Conservation (phyloP, 2,113 vertebrate genomes). For the Chrysochloris asiatica region DNA sequence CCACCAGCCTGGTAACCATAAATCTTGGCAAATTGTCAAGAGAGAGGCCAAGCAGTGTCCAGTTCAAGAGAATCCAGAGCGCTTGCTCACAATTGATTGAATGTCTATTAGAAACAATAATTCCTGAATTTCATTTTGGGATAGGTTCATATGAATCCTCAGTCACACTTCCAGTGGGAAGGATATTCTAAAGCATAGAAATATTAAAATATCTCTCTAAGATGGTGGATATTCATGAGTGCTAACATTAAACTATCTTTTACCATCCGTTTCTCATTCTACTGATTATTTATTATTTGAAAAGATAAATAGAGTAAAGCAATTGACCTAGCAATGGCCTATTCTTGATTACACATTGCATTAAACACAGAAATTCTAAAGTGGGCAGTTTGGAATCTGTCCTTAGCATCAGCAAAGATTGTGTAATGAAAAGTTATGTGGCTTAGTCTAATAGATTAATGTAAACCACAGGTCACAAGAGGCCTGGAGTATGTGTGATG, state of each 20-base stretch:
- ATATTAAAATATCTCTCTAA: conserved; percentile 66
- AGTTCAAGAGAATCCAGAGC: background rate
- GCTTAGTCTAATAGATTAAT: conserved; percentile 58
- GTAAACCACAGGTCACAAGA: conserved; percentile 68
- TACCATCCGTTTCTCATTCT: conserved; percentile 49
- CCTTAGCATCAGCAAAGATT: conserved; percentile 45
- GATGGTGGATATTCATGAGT: conserved; percentile 63
- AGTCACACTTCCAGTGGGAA: conserved; percentile 33
- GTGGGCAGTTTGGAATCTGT: conserved; percentile 59
- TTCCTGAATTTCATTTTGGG: conserved; percentile 39
- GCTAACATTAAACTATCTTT: conserved; percentile 63
- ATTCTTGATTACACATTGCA: conserved; percentile 67
- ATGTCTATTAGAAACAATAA: background rate
- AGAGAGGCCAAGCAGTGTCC: background rate
- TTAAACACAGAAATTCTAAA: conserved; percentile 68
- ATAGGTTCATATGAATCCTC: conserved; percentile 22
- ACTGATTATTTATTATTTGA: conserved; percentile 77
- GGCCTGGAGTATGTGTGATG: conserved; percentile 2
- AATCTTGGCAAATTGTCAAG: background rate
- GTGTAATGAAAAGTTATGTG: conserved; percentile 70
- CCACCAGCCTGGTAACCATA: background rate
- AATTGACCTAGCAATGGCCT: conserved; percentile 69
- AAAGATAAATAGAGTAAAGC: conserved; percentile 72
- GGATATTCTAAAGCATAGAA: conserved; percentile 19
- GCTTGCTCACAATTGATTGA: background rate